phyloP scores from a whole-genome alignment of 2,113 vertebrate genomes.

The Mohoua ochrocephala region DNA sequence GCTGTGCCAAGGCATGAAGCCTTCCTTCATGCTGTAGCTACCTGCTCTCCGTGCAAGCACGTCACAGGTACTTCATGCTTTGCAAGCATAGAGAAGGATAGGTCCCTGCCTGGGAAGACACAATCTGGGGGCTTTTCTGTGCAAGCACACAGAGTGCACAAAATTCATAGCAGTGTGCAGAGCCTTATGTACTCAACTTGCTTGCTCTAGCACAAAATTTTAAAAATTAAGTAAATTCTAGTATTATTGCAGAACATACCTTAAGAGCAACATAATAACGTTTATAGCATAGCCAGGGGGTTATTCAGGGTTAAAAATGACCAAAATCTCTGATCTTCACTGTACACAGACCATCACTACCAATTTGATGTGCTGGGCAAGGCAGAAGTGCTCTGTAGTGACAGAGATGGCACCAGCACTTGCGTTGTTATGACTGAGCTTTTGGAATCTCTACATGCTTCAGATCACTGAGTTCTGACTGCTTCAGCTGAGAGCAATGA shows the following conservation, averaged over 20 bases:
- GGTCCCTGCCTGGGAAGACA: background rate
- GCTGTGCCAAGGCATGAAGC: background rate
- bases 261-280: background rate
- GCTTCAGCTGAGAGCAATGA: background rate
- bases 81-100: background rate
- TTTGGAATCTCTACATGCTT: background rate
- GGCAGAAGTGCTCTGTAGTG: background rate
- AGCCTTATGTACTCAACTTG: background rate
- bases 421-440: background rate
- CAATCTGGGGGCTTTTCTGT: background rate
- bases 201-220: background rate
- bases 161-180: background rate
- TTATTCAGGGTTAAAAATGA: background rate
- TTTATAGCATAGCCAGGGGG: background rate
- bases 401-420: background rate
- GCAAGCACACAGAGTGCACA: fast-evolving
- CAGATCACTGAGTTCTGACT: fast-evolving
- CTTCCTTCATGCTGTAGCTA: background rate
- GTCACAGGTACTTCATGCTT: fast-evolving
- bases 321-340: background rate
- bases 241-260: background rate
- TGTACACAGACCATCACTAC: background rate
- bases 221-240: background rate
- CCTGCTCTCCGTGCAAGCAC: background rate
- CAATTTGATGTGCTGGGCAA: background rate